These are phyloP conservation scores for Emydoidea blandingii DNA, from an alignment of 2,797 vertebrate genomes.

Conservation along the genomic window DNA sequence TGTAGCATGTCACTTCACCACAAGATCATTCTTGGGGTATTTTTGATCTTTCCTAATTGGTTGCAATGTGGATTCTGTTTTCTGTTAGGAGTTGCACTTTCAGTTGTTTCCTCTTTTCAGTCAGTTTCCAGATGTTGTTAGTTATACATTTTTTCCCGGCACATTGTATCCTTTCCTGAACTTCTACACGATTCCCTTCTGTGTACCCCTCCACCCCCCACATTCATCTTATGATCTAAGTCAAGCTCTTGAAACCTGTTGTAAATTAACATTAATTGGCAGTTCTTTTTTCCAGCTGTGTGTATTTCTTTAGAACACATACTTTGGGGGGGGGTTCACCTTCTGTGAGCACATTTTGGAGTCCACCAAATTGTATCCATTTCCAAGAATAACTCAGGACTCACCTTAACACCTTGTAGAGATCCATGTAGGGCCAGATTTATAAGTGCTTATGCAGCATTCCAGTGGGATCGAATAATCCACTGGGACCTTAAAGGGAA, in stretches of 20 bases:
- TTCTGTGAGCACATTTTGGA: constrained; percentile 42
- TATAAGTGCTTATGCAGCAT: constrained; percentile 23
- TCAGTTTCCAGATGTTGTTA: constrained; percentile 75
- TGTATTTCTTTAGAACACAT: constrained; percentile 56
- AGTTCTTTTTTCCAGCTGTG: constrained; percentile 59
- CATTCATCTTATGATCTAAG: constrained; percentile 18
- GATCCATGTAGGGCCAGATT: not conserved
- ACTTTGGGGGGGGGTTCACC: constrained; percentile 20
- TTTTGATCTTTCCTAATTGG: constrained; percentile 58
- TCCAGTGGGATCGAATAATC: constrained; percentile 22
- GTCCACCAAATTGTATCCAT: constrained; percentile 7
- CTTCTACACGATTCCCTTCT: constrained; percentile 43
- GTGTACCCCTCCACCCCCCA: not conserved
- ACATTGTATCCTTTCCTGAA: constrained; percentile 69
- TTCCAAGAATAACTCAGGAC: constrained; percentile 51
- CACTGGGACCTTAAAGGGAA: constrained; percentile 29
- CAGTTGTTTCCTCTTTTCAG: constrained; percentile 69
- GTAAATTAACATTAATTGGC: constrained; percentile 66
- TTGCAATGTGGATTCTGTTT: constrained; percentile 64
- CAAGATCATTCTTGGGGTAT: constrained; percentile 38
- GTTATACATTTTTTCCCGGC: constrained; percentile 65
- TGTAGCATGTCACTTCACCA: not conserved
- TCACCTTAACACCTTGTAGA: constrained; percentile 56
- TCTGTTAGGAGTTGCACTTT: constrained; percentile 60
- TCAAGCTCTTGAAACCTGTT: constrained; percentile 66